A percentile compares a stretch with the other conserved stretches of the same genome.
These are phyloP conservation scores for Disparrhopalites patrizii DNA, from an alignment of 2,888 invertebrate genomes.

Conservation along the genomic window DNA sequence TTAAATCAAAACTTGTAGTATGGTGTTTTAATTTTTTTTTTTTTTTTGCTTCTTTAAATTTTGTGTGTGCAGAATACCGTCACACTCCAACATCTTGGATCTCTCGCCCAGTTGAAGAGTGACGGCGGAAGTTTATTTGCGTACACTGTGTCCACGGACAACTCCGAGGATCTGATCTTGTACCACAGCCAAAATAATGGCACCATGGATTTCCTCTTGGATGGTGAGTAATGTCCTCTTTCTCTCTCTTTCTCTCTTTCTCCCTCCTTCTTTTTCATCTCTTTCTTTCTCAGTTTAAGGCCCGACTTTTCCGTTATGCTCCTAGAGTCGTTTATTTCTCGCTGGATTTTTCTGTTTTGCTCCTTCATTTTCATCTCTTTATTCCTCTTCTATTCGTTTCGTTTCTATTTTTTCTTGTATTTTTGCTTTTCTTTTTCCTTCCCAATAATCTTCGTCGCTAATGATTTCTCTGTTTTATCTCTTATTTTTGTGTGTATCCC, in stretches of 20 bases:
- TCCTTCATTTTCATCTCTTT: too few relatives aligned
- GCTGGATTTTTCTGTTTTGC: too few relatives aligned
- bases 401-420: too few relatives aligned
- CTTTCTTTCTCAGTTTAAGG: too few relatives aligned
- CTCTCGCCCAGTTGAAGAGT: conserved; percentile 28
- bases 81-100: conserved; percentile 34
- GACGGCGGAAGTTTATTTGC: conserved; percentile 34
- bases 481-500: too few relatives aligned
- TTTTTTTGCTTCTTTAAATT: conserved; percentile 9
- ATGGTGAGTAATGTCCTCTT: conserved; percentile 29
- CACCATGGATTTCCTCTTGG: conserved; percentile 41
- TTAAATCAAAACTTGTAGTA: neutral
- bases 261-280: too few relatives aligned
- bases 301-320: too few relatives aligned
- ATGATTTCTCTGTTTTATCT: too few relatives aligned
- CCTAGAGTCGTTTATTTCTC: too few relatives aligned
- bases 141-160: conserved; percentile 36
- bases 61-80: conserved; percentile 28
- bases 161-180: conserved; percentile 40
- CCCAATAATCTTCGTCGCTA: too few relatives aligned
- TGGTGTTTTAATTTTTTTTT: neutral
- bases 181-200: conserved; percentile 36
- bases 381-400: too few relatives aligned
- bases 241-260: neutral
- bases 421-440: too few relatives aligned